Evolutionary conservation across 2,113 vertebrate genomes (phyloP).

Genomic region (Poeciliopsis turrubarensis): DNA sequence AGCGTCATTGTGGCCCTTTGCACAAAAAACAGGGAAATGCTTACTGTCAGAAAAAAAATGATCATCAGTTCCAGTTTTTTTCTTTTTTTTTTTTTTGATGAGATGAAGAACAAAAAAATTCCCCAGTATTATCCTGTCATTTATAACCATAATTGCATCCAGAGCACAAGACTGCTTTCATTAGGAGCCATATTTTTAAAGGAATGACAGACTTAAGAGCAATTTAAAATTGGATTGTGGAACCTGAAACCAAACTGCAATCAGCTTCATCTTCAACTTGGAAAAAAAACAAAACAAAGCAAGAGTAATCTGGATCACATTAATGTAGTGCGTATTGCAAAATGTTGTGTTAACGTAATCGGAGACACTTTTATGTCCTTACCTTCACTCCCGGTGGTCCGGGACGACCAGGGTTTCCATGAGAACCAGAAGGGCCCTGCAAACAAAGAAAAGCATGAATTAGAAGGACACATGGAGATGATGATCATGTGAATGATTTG

Average conservation of each 20-base stretch:
- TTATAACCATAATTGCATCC: not conserved
- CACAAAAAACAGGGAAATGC: not conserved
- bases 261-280: not conserved
- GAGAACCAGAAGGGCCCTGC: constrained; percentile 91
- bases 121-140: not conserved
- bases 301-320: not conserved
- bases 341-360: not conserved
- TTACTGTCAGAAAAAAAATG: not conserved
- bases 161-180: not conserved
- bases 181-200: not conserved
- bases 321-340: not conserved
- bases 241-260: not conserved
- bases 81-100: not conserved
- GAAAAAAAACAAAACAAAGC: too few species aligned
- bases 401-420: constrained; percentile 90
- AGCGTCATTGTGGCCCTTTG: too few species aligned
- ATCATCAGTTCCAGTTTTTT: not conserved
- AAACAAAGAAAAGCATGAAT: constrained; percentile 56
- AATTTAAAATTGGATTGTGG: not conserved
- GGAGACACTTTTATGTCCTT: constrained; percentile 37
- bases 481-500: constrained; percentile 21
- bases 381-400: constrained; percentile 90
- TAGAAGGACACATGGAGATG: constrained; percentile 23
- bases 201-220: not conserved
- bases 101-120: not conserved